These are phyloP conservation scores for Tenualosa thibaudeaui DNA, from an alignment of 2,797 vertebrate genomes.

Conservation along the genomic window DNA sequence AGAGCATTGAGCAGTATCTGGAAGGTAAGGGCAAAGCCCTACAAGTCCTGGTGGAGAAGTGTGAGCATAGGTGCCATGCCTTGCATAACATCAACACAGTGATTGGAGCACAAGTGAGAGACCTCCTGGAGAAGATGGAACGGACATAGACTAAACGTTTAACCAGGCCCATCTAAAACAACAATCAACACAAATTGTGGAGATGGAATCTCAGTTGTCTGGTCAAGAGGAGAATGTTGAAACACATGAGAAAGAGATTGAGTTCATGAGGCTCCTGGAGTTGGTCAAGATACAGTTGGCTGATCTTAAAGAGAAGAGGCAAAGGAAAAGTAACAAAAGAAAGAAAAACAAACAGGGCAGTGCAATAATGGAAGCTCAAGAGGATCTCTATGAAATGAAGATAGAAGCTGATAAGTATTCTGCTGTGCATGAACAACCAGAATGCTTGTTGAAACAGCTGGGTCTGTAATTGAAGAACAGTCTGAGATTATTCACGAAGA, in stretches of 20 bases:
- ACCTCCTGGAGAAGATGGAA: constrained; percentile 36
- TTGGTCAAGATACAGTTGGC: neutral
- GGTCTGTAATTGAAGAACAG: neutral
- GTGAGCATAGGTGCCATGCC: constrained; percentile 27
- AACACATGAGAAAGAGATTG: neutral
- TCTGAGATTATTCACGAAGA: neutral
- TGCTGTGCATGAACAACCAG: neutral
- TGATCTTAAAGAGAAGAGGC: neutral
- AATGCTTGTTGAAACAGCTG: neutral
- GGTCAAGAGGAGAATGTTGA: neutral
- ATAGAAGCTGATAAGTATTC: neutral
- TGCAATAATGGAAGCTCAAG: neutral
- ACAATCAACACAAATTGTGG: neutral
- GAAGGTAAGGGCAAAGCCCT: neutral
- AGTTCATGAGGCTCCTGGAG: neutral
- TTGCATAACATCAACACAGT: neutral
- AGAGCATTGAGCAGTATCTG: constrained; percentile 25
- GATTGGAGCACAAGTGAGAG: constrained; percentile 1
- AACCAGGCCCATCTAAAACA: neutral
- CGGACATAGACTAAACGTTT: neutral
- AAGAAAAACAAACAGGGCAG: neutral
- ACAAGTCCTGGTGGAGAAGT: constrained; percentile 27
- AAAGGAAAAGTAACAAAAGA: neutral
- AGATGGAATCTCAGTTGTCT: neutral
- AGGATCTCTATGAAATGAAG: neutral